Evolutionary conservation across 2,888 invertebrate species (phyloP), one percentile per base, ranked within the genome.

Genomic region (Lasius fuliginosus): DNA sequence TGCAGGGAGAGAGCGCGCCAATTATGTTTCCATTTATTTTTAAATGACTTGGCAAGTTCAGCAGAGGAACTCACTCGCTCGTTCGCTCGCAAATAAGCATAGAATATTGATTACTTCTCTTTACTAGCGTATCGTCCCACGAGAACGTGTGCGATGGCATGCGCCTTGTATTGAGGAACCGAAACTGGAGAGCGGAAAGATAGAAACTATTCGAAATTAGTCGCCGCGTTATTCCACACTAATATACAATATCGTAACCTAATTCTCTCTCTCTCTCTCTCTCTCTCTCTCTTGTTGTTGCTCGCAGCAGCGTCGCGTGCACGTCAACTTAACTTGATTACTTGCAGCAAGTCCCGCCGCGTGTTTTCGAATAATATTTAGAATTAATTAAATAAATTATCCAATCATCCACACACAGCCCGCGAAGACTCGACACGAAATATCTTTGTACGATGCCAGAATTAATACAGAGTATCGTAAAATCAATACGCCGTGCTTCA

Each of bases 81-180:
- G 60, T 46, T 67, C 27, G 76, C 56, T 53, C 23, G 56, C 15
- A 81, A 73, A 81, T 60, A 71, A 71, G 60, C 60, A 73, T 60
- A 60, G 60, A 71, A 81, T 81, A 81, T 81, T 71, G 79, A 71
- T 81, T 71, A 81, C 73, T 68, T 53, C 60, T 60, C 79, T 81
- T 60, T 60, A 71, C 62, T 81, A 81, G 79, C 27, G 60, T 46
- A 60, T 81, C 60, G 60, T 71, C 33, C 73, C 60, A n/a, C 79
- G 73, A 81, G 79, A 81, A 9, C 36, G 27, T 60, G 40, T 42
- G 46, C 79, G 73, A 79, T 79, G 60, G 60, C 58, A 33, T 46
- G 60, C 27, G 42, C 40, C 67, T 40, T 27, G 27, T 62, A 60
- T 49, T 33, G 46, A 71, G 46, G 12, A 60, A 40, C 36, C 73